phyloP scores from a whole-genome alignment of 2,888 invertebrate genomes.

The Polydrusus pterygomalis region DNA sequence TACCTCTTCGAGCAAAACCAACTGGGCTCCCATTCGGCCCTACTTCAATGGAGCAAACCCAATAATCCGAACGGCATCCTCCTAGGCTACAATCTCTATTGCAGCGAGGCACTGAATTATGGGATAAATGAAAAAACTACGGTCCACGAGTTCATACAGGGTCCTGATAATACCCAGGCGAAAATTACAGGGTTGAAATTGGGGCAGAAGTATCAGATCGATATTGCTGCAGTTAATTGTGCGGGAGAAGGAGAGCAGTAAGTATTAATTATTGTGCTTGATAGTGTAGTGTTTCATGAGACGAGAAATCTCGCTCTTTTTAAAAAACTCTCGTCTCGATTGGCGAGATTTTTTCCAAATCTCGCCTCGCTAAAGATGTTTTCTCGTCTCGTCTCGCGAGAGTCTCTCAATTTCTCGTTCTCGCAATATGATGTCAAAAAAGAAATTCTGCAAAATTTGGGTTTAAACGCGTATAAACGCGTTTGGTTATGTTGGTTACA shows the following conservation, averaged over 20 bases:
- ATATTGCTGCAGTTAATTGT: slow-evolving; percentile 65
- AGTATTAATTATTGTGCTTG: slow-evolving; percentile 36
- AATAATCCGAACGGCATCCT: slow-evolving; percentile 64
- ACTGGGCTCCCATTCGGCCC: slow-evolving; percentile 62
- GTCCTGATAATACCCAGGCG: slow-evolving; percentile 63
- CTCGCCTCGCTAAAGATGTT: no score
- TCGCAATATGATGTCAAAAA: no score
- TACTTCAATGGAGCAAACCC: slow-evolving; percentile 65
- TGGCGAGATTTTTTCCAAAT: no score
- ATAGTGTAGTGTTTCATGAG: no score
- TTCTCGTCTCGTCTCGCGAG: no score
- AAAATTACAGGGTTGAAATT: slow-evolving; percentile 63
- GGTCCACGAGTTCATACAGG: slow-evolving; percentile 61
- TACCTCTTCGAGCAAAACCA: slow-evolving; percentile 62
- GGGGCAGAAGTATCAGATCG: slow-evolving; percentile 63
- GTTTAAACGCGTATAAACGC: no score
- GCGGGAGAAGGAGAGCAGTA: slow-evolving; percentile 66
- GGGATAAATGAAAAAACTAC: slow-evolving; percentile 61
- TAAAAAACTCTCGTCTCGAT: no score
- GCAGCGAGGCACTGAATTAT: slow-evolving; percentile 61
- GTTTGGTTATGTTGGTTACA: no score
- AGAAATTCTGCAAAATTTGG: no score
- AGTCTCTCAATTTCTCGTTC: no score
- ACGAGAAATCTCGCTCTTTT: no score
- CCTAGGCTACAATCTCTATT: slow-evolving; percentile 65